Evolutionary conservation across 2,888 invertebrate species (phyloP), one percentile per base, ranked within the genome.

Genomic region (Synanthedon vespiformis): DNA sequence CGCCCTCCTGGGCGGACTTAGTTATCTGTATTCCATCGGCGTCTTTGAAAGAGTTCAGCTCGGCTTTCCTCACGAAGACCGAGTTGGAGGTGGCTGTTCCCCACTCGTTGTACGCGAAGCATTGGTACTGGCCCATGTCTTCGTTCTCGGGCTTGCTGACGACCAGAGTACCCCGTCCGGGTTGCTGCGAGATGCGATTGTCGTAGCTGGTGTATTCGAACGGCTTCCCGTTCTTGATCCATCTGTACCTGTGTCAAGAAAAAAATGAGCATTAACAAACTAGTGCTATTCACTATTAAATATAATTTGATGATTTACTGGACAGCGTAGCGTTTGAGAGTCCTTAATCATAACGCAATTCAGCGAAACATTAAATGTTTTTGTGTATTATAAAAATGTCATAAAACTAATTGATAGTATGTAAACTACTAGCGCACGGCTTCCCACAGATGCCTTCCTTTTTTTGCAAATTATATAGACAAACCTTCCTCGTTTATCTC

Each of bases 141-240:
- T 95, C 96, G 64, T 95, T 94, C 52, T 94, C 90, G 0, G 98
- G 98, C 59, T 91, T 89, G 53, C 95, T 93, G 63, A 98, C 94
- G 40, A 97, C 95, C 50, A 99, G 89, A 1, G 98, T 97, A 57
- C 99, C 99, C 64, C 97, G 92, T 8, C 96, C 96, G 0, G 97
- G 95, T 70, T 97, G 96, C 72, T 97, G 96, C 2, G 95, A 94
- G 78, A 99, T 96, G 63, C 98, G 92, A 70, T 95, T 94, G 79
- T 97, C 98, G 82, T 98, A 97, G 34, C 95, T 94, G 73, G 95
- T 94, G 91, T 96, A 98, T 63, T 96, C 93, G 86, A 98, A 99
- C n/a, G 92, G 89, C 68, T 96, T 95, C 53, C 97, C 98, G 89
- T 99, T 98, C 80, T 98, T 98, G 59, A 95, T 91, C 99, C 99